Conservation (phyloP, 2,888 invertebrate species). For the Drosophila mayaguana region DNA sequence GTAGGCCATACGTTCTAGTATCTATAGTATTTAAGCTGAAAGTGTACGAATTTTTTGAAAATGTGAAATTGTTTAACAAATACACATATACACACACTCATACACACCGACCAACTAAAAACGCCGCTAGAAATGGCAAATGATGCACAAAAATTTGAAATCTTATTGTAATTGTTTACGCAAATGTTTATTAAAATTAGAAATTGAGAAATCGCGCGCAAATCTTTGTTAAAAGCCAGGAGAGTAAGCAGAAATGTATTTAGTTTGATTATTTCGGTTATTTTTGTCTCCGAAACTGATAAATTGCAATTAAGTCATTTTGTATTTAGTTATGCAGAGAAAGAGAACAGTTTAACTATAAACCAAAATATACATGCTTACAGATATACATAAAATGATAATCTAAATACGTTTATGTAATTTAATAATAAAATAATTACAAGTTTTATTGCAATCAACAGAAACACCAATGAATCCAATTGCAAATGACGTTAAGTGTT, state of each 20-base stretch:
- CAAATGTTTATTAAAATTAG: conserved; percentile 16
- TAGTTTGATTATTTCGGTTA: conserved; percentile 15
- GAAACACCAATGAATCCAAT: conserved; percentile 4
- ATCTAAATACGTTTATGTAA: conserved; percentile 24
- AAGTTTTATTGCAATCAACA: conserved; percentile 27
- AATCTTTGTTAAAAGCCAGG: conserved; percentile 41
- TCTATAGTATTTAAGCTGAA: conserved; percentile 71
- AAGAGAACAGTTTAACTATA: conserved; percentile 18
- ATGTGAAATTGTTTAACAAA: conserved; percentile 81
- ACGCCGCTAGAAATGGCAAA: conserved; percentile 43
- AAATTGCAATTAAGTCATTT: conserved; percentile 46
- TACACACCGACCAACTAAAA: conserved; percentile 31
- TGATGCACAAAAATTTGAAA: conserved; percentile 58
- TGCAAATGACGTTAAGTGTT: conserved; percentile 21
- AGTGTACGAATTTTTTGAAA: conserved; percentile 77
- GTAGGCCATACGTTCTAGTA: conserved; percentile 80
- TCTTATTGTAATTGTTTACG: conserved; percentile 32
- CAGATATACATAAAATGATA: conserved; percentile 21
- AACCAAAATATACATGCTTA: conserved; percentile 18
- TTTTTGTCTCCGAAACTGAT: conserved; percentile 22
- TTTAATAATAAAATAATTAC: conserved; percentile 32
- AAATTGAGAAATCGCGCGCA: conserved; percentile 30
- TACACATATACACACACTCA: conserved; percentile 53
- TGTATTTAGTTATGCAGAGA: conserved; percentile 34
- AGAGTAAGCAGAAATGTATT: conserved; percentile 29